A percentile compares a stretch with the other conserved stretches of the same genome.
Evolutionary conservation across 1,140 invertebrate genomes (phyloP).

Genomic region (Drosophila obscura): DNA sequence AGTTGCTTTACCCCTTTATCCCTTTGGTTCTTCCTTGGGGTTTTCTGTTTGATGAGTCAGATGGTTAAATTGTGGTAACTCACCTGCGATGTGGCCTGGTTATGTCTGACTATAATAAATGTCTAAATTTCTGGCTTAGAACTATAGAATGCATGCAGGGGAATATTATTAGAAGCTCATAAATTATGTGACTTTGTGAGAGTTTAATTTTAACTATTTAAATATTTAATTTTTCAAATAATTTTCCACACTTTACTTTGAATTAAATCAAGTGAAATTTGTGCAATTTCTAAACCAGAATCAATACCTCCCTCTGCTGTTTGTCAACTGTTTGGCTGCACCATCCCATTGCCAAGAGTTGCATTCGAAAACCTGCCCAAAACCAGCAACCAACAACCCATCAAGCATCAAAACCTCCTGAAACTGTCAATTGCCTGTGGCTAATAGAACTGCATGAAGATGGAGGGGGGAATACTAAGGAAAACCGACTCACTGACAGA

Average conservation of each 20-base stretch:
- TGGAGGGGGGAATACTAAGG: conserved; percentile 1
- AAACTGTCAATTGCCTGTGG: conserved; percentile 16
- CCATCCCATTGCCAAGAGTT: neutral
- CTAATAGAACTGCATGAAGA: conserved; percentile 7
- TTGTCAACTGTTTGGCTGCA: neutral
- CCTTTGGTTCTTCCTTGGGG: no score
- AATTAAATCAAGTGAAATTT: conserved; percentile 14
- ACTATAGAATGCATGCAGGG: neutral
- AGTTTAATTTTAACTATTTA: neutral
- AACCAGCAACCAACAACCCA: no score
- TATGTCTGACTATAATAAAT: neutral
- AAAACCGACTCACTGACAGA: conserved; percentile 15
- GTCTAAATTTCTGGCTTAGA: neutral
- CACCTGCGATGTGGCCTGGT: neutral
- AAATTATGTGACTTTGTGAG: neutral
- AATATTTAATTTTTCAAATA: no score
- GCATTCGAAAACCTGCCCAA: conserved; percentile 2
- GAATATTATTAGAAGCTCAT: no score
- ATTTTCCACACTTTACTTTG: neutral
- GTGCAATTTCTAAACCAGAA: conserved; percentile 6
- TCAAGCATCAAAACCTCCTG: no score
- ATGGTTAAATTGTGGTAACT: neutral
- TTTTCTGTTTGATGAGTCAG: conserved; percentile 22
- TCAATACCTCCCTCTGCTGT: conserved; percentile 1
- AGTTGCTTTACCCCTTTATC: neutral